These are phyloP conservation scores for Tetranychus urticae DNA, from an alignment of 1,140 invertebrate species.

Conservation along the genomic window DNA sequence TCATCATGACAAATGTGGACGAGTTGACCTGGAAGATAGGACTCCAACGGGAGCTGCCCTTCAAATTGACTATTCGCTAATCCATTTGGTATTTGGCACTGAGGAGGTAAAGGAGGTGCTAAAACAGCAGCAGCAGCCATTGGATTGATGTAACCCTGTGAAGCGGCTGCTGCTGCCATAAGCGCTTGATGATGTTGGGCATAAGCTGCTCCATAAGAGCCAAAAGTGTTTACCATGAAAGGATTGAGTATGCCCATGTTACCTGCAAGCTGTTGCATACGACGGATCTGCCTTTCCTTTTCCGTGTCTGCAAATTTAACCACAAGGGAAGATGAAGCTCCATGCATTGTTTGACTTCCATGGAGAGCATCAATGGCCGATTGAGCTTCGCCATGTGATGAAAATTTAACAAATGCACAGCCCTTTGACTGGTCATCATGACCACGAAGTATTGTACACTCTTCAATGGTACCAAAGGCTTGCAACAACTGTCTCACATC, in stretches of 20 bases:
- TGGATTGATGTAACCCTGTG: constrained; percentile 57
- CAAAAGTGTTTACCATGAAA: constrained; percentile 87
- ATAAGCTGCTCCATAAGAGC: constrained; percentile 60
- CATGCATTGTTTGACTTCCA: constrained; percentile 99
- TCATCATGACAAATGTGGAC: too few species aligned
- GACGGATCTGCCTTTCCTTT: constrained; percentile 90
- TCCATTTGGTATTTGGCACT: constrained; percentile 48
- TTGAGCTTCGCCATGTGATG: constrained; percentile 83
- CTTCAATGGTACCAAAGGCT: constrained; percentile 88
- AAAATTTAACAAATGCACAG: constrained; percentile 98
- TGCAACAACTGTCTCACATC: constrained; percentile 83
- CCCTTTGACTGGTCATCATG: constrained; percentile 91
- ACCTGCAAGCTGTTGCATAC: constrained; percentile 99
- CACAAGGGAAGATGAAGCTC: constrained; percentile 91
- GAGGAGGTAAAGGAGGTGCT: constrained; percentile 47
- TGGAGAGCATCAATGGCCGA: constrained; percentile 89
- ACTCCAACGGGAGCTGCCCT: constrained; percentile 54
- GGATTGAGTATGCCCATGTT: constrained; percentile 93
- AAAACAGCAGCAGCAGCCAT: constrained; percentile 47
- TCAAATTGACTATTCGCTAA: constrained; percentile 48
- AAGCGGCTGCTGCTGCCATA: constrained; percentile 47
- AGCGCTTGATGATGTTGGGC: constrained; percentile 75
- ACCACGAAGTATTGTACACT: constrained; percentile 91
- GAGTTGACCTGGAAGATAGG: neutral
- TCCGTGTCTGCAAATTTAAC: constrained; percentile 99